These are phyloP conservation scores for Nannobrachium achirus DNA, from an alignment of 2,113 vertebrate genomes.

Conservation along the genomic window DNA sequence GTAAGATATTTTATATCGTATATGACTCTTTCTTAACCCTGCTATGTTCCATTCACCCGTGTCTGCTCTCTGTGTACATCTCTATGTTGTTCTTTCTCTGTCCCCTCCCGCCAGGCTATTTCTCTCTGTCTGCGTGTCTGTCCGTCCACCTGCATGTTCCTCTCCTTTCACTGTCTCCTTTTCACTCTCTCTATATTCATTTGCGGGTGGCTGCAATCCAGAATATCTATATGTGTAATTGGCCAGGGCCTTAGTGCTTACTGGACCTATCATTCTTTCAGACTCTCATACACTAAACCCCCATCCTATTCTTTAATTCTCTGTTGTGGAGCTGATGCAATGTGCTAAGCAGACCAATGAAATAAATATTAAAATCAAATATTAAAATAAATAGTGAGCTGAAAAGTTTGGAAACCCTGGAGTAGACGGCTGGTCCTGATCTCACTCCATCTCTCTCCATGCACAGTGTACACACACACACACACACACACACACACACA, in stretches of 20 bases:
- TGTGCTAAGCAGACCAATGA: slow-evolving; percentile 86
- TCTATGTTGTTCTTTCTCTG: background rate
- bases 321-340: slow-evolving; percentile 83
- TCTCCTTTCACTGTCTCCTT: background rate
- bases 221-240: slow-evolving; percentile 92
- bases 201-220: slow-evolving; percentile 86
- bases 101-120: background rate
- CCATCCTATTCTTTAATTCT: slow-evolving; percentile 45
- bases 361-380: too few relatives aligned
- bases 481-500: background rate
- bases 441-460: background rate
- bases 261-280: slow-evolving; percentile 47
- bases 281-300: slow-evolving; percentile 17
- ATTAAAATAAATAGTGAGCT: too few relatives aligned
- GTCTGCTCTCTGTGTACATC: background rate
- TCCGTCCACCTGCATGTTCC: background rate
- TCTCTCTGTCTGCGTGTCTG: background rate
- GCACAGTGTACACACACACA: background rate
- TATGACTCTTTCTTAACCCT: background rate
- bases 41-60: background rate
- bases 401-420: too few relatives aligned
- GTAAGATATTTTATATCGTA: background rate
- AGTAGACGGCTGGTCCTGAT: too few relatives aligned
- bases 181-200: slow-evolving; percentile 2
- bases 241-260: slow-evolving; percentile 86